These are phyloP conservation scores for Platorchestia sp. DNA, from an alignment of 1,140 invertebrate genomes.

Conservation along the genomic window DNA sequence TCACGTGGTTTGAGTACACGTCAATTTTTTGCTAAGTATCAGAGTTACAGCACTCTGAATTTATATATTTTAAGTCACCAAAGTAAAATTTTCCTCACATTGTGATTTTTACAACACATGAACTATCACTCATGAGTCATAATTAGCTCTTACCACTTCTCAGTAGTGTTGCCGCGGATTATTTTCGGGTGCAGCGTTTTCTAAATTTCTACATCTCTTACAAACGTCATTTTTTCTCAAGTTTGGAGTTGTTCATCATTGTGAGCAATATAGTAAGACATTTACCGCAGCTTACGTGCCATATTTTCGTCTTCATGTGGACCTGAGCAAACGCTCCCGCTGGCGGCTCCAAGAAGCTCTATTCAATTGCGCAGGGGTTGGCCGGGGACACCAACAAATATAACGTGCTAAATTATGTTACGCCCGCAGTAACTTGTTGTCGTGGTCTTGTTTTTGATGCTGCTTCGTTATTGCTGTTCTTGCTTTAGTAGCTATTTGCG, in stretches of 20 bases:
- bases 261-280: neutral
- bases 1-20: too few relatives aligned
- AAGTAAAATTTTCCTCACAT: too few relatives aligned
- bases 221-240: neutral
- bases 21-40: too few relatives aligned
- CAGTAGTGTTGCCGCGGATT: too few relatives aligned
- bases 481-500: constrained; percentile 7
- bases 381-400: constrained; percentile 19
- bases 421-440: constrained; percentile 14
- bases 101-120: too few relatives aligned
- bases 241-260: neutral
- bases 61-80: too few relatives aligned
- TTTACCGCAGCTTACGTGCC: neutral
- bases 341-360: neutral
- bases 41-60: too few relatives aligned
- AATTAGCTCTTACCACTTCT: too few relatives aligned
- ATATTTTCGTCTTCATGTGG: neutral
- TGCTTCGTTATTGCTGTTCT: constrained; percentile 1
- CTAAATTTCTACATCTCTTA: neutral
- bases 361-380: constrained; percentile 28
- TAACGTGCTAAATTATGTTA: constrained; percentile 35
- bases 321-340: neutral
- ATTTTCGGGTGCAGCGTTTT: too few relatives aligned
- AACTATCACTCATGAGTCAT: too few relatives aligned
- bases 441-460: neutral